phyloP scores from a whole-genome alignment of 2,113 vertebrate genomes.

The Indri indri region DNA sequence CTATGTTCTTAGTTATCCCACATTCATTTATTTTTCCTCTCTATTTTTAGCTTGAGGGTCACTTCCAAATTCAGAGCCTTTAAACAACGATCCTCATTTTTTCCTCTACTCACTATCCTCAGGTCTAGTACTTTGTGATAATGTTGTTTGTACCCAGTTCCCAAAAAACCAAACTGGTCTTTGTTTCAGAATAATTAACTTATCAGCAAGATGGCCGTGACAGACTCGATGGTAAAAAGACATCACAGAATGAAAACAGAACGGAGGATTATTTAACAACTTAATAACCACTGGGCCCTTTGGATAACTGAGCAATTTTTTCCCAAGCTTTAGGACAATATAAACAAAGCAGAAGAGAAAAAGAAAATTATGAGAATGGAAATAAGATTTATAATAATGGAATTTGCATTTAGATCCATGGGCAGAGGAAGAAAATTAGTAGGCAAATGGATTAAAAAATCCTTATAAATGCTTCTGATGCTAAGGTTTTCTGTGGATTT shows the following conservation, averaged over 20 bases:
- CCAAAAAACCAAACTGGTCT: not conserved
- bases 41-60: slow-evolving; percentile 19
- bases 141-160: not conserved
- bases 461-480: not conserved
- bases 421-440: not conserved
- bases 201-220: slow-evolving; percentile 11
- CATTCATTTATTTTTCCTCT: not conserved
- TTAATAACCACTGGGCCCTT: not conserved
- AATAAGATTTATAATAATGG: not conserved
- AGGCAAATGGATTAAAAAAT: not conserved
- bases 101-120: not conserved
- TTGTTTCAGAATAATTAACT: slow-evolving; percentile 54
- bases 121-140: not conserved
- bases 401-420: not conserved
- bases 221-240: not conserved
- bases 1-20: not conserved
- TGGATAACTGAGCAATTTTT: slow-evolving; percentile 15
- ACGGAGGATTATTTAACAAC: not conserved
- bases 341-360: not conserved
- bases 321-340: not conserved
- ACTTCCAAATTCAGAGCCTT: not conserved
- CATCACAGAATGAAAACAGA: not conserved
- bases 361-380: not conserved
- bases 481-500: not conserved
- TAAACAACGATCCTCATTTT: not conserved